Conservation (phyloP, 2,888 invertebrate genomes). For the Eilema depressum region DNA sequence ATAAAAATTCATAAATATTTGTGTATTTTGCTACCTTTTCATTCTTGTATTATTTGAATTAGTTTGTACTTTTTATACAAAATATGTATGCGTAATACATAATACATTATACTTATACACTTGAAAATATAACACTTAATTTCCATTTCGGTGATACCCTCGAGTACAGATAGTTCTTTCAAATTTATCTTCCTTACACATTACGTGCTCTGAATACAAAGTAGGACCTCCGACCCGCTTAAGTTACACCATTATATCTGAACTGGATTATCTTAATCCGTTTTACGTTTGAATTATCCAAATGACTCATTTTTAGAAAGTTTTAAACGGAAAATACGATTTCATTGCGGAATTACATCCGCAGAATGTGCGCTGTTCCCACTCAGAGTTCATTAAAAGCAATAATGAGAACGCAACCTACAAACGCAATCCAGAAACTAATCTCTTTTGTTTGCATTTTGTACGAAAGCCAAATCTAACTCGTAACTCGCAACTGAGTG, state of each 20-base stretch:
- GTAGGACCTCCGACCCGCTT: slow-evolving; percentile 52
- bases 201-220: slow-evolving; percentile 59
- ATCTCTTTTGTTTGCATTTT: slow-evolving; percentile 78
- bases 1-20: too few relatives aligned
- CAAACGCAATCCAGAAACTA: slow-evolving; percentile 72
- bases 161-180: slow-evolving; percentile 50
- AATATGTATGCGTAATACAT: too few relatives aligned
- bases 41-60: too few relatives aligned
- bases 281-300: slow-evolving; percentile 53
- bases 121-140: slow-evolving; percentile 28
- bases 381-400: slow-evolving; percentile 68
- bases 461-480: slow-evolving; percentile 65
- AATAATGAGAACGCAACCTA: slow-evolving; percentile 62
- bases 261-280: slow-evolving; percentile 61
- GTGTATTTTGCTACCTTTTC: too few relatives aligned
- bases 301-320: slow-evolving; percentile 58
- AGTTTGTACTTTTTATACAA: too few relatives aligned
- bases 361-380: slow-evolving; percentile 46
- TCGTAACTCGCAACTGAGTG: slow-evolving; percentile 66
- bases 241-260: slow-evolving; percentile 58
- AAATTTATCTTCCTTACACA: slow-evolving; percentile 56
- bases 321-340: slow-evolving; percentile 46
- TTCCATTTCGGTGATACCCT: slow-evolving; percentile 35
- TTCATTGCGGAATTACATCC: slow-evolving; percentile 53
- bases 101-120: too few relatives aligned